Percentiles rank a stretch among this genome's conserved stretches.
Evolutionary conservation across 2,113 vertebrate species (phyloP).

Genomic region (Sylvia atricapilla): DNA sequence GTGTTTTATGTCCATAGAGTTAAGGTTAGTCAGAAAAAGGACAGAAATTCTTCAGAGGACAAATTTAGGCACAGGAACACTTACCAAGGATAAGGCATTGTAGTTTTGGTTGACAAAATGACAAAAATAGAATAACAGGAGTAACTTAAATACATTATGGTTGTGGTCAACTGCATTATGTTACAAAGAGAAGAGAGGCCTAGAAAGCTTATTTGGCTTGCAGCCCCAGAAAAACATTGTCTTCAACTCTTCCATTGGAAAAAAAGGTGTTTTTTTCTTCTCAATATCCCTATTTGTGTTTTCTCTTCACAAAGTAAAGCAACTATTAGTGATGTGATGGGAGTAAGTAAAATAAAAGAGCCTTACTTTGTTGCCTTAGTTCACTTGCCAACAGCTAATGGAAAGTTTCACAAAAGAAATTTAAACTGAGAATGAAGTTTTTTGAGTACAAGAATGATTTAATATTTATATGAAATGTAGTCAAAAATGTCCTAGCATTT

Average conservation of each 20-base stretch:
- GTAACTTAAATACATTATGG: neutral
- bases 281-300: neutral
- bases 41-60: neutral
- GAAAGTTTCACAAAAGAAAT: neutral
- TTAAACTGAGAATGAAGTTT: neutral
- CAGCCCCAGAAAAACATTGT: neutral
- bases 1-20: neutral
- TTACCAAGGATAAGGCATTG: neutral
- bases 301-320: neutral
- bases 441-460: neutral
- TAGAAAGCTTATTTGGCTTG: neutral
- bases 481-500: neutral
- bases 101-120: neutral
- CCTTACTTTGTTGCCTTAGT: neutral
- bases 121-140: neutral
- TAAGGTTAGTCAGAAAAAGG: neutral
- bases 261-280: neutral
- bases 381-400: neutral
- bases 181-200: neutral
- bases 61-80: neutral
- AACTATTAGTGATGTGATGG: neutral
- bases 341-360: neutral
- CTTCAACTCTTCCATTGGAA: neutral
- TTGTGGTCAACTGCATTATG: neutral
- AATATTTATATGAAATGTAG: neutral